Base-by-base conservation (phyloP, 2,888 invertebrate genomes). In the Mythimna pallens region DNA sequence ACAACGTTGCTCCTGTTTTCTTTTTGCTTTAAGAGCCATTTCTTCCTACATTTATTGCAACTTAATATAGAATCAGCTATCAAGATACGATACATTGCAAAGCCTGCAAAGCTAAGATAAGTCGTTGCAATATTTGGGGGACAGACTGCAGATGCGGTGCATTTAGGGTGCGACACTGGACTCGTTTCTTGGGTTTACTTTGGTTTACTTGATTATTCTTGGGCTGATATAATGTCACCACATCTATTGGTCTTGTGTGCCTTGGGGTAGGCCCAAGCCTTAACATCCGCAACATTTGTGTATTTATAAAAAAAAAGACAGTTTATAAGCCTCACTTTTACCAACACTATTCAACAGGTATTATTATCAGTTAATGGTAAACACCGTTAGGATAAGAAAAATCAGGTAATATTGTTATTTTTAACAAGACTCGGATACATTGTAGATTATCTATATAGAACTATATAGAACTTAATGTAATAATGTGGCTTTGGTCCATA, bases 31-130 rank as follows among this genome's bases (percentile, higher is more conserved):
- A 5, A 0, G 40, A 63, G 34, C 20, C 0, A 61, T 25, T 50
- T 72, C n/a, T 17, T 40, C 20, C 25, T 10, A 55, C 10, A 63
- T 73, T 62, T 74, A 22, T 52, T 34, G 54, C 12, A 69, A 65
- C 47, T 20, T 64, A 58, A 55, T 69, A 63, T 58, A 22, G 34
- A n/a, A n/a, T n/a, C n/a, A n/a, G n/a, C n/a, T n/a, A n/a, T n/a
- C n/a, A n/a, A 58, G 14, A 69, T 54, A 17, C 65, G 43, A 81
- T 61, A 58, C 62, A 65, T 47, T 58, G 54, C 47, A 65, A 55
- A 40, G 77, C 59, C 66, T 81, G 81, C 81, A 76, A 77, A 78
- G 68, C 52, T 34, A 64, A 82, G 78, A 80, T 80, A 80, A 80
- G 78, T 58, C 40, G 63, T 22, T 76, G 65, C 63, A 70, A 70